Evolutionary conservation across 2,113 vertebrate genomes (phyloP), one percentile per base, ranked within the genome.

Genomic region (Tragelaphus imberbis): DNA sequence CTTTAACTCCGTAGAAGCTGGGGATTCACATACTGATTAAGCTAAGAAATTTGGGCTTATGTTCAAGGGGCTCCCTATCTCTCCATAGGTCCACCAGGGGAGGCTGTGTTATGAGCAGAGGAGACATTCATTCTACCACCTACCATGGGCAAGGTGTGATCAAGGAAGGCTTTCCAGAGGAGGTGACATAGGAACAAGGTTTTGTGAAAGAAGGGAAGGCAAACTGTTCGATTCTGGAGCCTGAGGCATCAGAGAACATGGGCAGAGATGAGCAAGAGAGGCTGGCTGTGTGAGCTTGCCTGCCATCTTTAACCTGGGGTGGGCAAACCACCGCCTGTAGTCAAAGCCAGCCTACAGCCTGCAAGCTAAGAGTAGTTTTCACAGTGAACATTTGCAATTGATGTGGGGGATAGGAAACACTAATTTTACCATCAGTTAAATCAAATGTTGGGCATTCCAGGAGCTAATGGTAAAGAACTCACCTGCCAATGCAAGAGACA

Each of bases 261-360:
- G 27, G 25, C 55, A 19, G 59, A 88, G 33, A 21, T 1, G 61
- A 40, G 16, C 1, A 5, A 2, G 80, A 44, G 33, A 33, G 30
- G 7, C 1, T 40, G 68, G 14, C 15, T 49, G 28, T 2, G 19
- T 21, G 77, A 11, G 44, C 44, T 14, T 0, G 6, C 13, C 56
- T 36, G 25, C 21, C 0, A 12, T 51, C 17, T 3, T 28, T 14
- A 85, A 36, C 2, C 36, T 1, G 7, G 28, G 23, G 2, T 13
- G 9, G 44, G 51, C 58, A 65, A 16, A n/a, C 11, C 2, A 33
- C 0, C 11, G 19, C 23, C 40, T 3, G 7, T 0, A 2, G 65
- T 49, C 44, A 14, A 19, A n/a, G n/a, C 65, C 28, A 11, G 16
- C 30, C 33, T 1, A 16, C 0, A 6, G 12, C n/a, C 40, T 17